Evolutionary conservation across 1,140 invertebrate genomes (phyloP).

Genomic region (Callitettix versicolor): DNA sequence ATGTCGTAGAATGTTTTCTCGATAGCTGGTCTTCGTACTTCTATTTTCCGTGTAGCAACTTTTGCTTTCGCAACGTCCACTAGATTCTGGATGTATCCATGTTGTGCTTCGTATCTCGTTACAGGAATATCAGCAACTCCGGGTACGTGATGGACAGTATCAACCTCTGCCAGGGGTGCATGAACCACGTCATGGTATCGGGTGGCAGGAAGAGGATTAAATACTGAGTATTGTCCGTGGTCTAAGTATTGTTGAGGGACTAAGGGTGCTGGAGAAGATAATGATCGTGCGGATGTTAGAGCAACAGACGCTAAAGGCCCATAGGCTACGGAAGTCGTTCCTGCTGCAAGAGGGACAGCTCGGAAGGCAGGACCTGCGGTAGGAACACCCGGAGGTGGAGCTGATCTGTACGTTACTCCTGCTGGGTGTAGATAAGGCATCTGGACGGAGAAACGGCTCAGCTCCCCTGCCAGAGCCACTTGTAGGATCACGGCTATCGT

Average conservation of each 20-base stretch:
- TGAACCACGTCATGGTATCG: background rate
- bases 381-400: slow-evolving; percentile 27
- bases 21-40: slow-evolving; percentile 49
- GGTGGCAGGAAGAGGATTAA: background rate
- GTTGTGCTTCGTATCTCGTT: slow-evolving; percentile 38
- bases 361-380: slow-evolving; percentile 16
- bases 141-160: slow-evolving; percentile 34
- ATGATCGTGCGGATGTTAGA: slow-evolving; percentile 17
- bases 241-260: background rate
- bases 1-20: slow-evolving; percentile 56
- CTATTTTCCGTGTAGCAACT: slow-evolving; percentile 36
- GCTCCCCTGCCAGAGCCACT: background rate
- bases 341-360: background rate
- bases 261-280: slow-evolving; percentile 12
- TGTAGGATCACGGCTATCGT: background rate
- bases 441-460: slow-evolving; percentile 31
- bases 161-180: slow-evolving; percentile 24
- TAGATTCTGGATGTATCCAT: slow-evolving; percentile 39
- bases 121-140: slow-evolving; percentile 41
- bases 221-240: background rate
- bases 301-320: slow-evolving; percentile 16
- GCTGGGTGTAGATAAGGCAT: slow-evolving; percentile 39
- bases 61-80: slow-evolving; percentile 43
- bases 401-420: slow-evolving; percentile 36
- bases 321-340: slow-evolving; percentile 16